phyloP scores from a whole-genome alignment of 92 coral and sea anemone species.

The Epizoanthus fatuus region DNA sequence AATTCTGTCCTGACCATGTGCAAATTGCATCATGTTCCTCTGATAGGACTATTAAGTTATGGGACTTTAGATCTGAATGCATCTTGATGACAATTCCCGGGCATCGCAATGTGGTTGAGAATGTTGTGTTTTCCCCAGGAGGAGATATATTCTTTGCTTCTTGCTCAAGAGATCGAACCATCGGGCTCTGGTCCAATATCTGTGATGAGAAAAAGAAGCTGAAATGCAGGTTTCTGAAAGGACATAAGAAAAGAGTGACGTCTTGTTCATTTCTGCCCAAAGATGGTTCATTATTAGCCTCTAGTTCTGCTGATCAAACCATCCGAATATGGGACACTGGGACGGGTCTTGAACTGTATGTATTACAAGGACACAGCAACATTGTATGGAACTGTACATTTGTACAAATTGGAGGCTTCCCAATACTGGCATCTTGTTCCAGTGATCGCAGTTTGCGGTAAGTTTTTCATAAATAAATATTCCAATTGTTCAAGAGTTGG shows the following conservation, averaged over 20 bases:
- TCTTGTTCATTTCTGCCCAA: conserved; percentile 66
- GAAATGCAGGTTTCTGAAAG: conserved; percentile 41
- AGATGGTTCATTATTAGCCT: conserved; percentile 57
- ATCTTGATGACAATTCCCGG: conserved; percentile 55
- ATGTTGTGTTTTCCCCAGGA: conserved; percentile 72
- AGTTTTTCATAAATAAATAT: background rate
- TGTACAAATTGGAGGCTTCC: conserved; percentile 34
- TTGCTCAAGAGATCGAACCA: conserved; percentile 70
- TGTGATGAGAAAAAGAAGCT: background rate
- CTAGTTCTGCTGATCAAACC: conserved; percentile 80
- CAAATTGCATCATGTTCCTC: conserved; percentile 79
- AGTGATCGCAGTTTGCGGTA: conserved; percentile 81
- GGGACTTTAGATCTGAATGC: conserved; percentile 66
- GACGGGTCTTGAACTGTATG: conserved; percentile 40
- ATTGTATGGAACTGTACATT: conserved; percentile 79
- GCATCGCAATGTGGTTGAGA: conserved; percentile 75
- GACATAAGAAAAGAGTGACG: conserved; percentile 73
- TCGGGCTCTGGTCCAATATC: conserved; percentile 63
- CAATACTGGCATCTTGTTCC: conserved; percentile 75
- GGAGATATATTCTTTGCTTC: conserved; percentile 61
- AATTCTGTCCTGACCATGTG: conserved; percentile 48
- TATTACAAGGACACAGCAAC: conserved; percentile 70
- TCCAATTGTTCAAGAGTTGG: no score
- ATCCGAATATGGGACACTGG: conserved; percentile 75
- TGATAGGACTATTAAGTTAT: conserved; percentile 56